Evolutionary conservation across 2,797 vertebrate genomes (phyloP).

Genomic region (Crenuchus spilurus): DNA sequence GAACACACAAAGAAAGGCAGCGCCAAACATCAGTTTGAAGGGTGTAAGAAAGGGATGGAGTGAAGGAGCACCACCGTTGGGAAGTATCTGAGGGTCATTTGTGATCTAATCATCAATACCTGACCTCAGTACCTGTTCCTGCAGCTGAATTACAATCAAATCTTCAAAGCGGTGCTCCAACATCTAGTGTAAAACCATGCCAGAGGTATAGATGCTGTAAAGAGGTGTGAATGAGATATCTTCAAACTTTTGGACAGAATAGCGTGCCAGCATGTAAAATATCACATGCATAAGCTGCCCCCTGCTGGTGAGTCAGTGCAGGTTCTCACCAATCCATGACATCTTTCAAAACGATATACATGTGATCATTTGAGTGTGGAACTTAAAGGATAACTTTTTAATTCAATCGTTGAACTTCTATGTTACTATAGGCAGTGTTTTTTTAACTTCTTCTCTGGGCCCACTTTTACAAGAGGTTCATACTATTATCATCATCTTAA

Average conservation of each 20-base stretch:
- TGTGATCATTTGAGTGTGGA: not conserved
- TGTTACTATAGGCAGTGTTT: not conserved
- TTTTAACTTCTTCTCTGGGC: no score
- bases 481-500: no score
- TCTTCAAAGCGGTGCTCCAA: not conserved
- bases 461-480: no score
- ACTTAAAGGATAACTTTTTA: no score
- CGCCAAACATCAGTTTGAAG: no score
- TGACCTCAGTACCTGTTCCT: not conserved
- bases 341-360: not conserved
- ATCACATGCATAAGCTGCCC: constrained; percentile 6
- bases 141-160: not conserved
- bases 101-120: not conserved
- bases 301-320: constrained; percentile 21
- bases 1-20: no score
- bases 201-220: not conserved
- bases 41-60: no score
- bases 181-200: not conserved
- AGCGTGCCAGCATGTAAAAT: not conserved
- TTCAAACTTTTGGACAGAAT: not conserved
- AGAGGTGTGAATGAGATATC: no score
- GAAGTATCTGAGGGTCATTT: no score
- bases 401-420: not conserved
- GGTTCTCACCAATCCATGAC: not conserved
- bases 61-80: not conserved